These are phyloP conservation scores for Metallyticus violacea DNA, from an alignment of 2,888 invertebrate genomes.

Conservation along the genomic window DNA sequence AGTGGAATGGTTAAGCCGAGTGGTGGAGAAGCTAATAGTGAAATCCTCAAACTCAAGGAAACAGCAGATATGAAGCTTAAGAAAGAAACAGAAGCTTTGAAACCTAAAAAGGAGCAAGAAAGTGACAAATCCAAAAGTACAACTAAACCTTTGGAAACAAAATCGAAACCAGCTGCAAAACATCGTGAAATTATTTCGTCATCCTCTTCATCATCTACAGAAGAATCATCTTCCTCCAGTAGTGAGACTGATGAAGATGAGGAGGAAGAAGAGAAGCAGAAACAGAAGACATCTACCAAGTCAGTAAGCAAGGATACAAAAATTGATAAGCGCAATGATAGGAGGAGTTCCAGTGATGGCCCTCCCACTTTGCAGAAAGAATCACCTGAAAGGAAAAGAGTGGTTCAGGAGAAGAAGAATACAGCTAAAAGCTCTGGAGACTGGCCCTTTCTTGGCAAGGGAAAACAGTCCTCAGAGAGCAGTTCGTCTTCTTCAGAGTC, in stretches of 20 bases:
- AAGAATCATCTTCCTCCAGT: slow-evolving; percentile 39
- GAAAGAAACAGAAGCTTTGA: slow-evolving; percentile 44
- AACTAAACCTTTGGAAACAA: slow-evolving; percentile 17
- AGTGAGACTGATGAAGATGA: slow-evolving; percentile 58
- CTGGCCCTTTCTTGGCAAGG: slow-evolving; percentile 80
- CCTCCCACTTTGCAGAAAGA: slow-evolving; percentile 22
- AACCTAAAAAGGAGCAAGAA: slow-evolving; percentile 41
- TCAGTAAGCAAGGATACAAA: slow-evolving; percentile 23
- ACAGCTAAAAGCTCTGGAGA: slow-evolving; percentile 47
- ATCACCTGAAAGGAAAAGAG: slow-evolving; percentile 8
- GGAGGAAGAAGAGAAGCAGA: slow-evolving; percentile 39
- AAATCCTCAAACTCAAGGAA: slow-evolving; percentile 43
- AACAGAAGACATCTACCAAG: slow-evolving; percentile 11
- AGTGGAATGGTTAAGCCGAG: slow-evolving; percentile 62
- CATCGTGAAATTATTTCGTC: slow-evolving; percentile 37
- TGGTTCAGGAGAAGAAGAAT: slow-evolving; percentile 33
- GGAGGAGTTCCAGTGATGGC: slow-evolving; percentile 6
- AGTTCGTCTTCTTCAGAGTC: slow-evolving; percentile 57
- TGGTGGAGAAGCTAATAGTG: slow-evolving; percentile 45
- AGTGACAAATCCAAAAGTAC: slow-evolving; percentile 6
- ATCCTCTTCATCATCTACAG: slow-evolving; percentile 52
- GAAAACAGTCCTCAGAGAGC: slow-evolving; percentile 64
- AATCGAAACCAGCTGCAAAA: slow-evolving; percentile 19
- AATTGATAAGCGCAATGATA: neutral
- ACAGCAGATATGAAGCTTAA: slow-evolving; percentile 28